These are phyloP conservation scores for Drosophila subpulchrella DNA, from an alignment of 1,140 invertebrate species.

Conservation along the genomic window DNA sequence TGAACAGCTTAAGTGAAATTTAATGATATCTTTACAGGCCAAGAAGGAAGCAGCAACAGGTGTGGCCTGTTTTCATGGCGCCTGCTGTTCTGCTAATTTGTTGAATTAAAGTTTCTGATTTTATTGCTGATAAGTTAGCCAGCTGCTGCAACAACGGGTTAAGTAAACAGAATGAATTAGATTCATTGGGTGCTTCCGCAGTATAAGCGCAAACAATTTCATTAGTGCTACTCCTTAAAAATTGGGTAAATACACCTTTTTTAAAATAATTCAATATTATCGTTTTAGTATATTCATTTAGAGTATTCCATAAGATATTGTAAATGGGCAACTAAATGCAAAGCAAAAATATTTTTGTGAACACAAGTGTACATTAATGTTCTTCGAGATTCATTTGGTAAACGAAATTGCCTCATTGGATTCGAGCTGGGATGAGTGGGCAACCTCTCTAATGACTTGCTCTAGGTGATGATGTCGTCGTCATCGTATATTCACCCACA, in stretches of 20 bases:
- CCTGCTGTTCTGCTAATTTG: conserved; percentile 60
- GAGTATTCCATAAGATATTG: no score
- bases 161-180: not conserved
- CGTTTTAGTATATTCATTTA: no score
- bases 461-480: conserved; percentile 39
- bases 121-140: conserved; percentile 40
- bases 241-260: no score
- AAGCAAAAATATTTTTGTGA: no score
- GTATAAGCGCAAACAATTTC: not conserved
- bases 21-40: conserved; percentile 68
- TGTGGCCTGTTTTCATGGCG: conserved; percentile 36
- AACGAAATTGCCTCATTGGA: conserved; percentile 15
- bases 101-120: conserved; percentile 59
- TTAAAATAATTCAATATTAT: no score
- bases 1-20: conserved; percentile 73
- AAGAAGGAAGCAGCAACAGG: conserved; percentile 57
- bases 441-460: conserved; percentile 43
- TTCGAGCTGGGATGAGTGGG: conserved; percentile 22
- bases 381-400: conserved; percentile 8
- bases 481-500: conserved; percentile 21
- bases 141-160: conserved; percentile 8
- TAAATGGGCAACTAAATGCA: no score
- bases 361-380: conserved; percentile 1
- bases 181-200: not conserved
- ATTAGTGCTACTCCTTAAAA: not conserved